phyloP scores from a whole-genome alignment of 2,113 vertebrate genomes.

The Phrynosoma platyrhinos region DNA sequence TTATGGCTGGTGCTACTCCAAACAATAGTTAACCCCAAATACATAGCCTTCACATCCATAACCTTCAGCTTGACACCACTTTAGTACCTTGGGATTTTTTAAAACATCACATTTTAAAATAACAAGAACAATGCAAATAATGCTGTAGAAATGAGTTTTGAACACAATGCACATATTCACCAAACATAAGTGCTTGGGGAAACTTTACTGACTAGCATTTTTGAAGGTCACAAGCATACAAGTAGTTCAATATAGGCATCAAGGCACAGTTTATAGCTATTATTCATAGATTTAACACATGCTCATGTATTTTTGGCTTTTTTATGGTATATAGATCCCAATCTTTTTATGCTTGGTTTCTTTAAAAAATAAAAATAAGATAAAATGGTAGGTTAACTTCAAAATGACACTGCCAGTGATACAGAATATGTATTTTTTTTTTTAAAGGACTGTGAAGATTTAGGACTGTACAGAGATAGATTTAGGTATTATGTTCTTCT shows the following conservation, averaged over 20 bases:
- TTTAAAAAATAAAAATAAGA: background rate
- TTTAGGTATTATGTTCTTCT: too few relatives aligned
- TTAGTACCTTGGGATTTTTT: constrained; percentile 12
- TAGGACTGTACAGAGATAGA: too few relatives aligned
- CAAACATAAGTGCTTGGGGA: background rate
- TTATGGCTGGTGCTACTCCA: constrained; percentile 27
- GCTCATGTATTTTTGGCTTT: background rate
- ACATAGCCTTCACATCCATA: constrained; percentile 29
- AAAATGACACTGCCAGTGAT: background rate
- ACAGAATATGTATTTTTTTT: background rate
- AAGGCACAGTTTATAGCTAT: background rate
- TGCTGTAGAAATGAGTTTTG: background rate
- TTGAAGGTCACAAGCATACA: constrained; percentile 11
- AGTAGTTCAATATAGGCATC: background rate
- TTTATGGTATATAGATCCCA: background rate
- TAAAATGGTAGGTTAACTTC: background rate
- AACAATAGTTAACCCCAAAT: constrained; percentile 28
- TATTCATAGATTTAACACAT: background rate
- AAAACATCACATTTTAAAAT: constrained; percentile 8
- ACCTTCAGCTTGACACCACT: constrained; percentile 28
- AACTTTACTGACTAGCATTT: background rate
- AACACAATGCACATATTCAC: background rate
- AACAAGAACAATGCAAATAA: constrained; percentile 5
- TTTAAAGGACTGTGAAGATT: too few relatives aligned
- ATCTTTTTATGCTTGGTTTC: background rate